These are phyloP conservation scores for Chaetodon auriga DNA, from an alignment of 2,113 vertebrate genomes.

Conservation along the genomic window DNA sequence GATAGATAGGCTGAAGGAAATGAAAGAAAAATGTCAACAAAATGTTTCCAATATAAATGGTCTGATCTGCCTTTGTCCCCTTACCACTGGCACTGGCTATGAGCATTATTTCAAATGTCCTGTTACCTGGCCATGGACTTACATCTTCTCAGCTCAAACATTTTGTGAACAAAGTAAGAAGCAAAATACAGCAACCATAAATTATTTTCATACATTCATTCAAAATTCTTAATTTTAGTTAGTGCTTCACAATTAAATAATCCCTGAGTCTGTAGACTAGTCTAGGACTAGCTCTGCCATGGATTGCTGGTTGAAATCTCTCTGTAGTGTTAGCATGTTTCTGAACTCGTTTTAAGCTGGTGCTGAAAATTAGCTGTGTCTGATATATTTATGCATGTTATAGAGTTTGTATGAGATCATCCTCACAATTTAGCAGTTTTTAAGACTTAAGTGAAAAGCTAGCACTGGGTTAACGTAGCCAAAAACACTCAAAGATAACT, in stretches of 20 bases:
- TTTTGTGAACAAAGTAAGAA: background rate
- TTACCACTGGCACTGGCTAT: too few species aligned
- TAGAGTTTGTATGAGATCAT: background rate
- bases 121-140: too few species aligned
- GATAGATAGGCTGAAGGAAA: too few species aligned
- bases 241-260: background rate
- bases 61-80: too few species aligned
- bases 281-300: background rate
- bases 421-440: background rate
- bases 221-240: background rate
- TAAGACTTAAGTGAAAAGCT: too few species aligned
- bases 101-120: too few species aligned
- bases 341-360: background rate
- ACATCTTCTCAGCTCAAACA: too few species aligned
- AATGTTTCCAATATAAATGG: too few species aligned
- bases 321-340: background rate
- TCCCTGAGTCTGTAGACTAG: constrained; percentile 1
- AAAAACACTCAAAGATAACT: too few species aligned
- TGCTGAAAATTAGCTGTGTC: background rate
- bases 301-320: background rate
- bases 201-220: background rate
- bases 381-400: background rate
- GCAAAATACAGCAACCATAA: background rate
- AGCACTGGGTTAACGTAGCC: too few species aligned
- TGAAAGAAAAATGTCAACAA: too few species aligned